phyloP scores from a whole-genome alignment of 1,140 invertebrate genomes.

The Gonioctena quinquepunctata region DNA sequence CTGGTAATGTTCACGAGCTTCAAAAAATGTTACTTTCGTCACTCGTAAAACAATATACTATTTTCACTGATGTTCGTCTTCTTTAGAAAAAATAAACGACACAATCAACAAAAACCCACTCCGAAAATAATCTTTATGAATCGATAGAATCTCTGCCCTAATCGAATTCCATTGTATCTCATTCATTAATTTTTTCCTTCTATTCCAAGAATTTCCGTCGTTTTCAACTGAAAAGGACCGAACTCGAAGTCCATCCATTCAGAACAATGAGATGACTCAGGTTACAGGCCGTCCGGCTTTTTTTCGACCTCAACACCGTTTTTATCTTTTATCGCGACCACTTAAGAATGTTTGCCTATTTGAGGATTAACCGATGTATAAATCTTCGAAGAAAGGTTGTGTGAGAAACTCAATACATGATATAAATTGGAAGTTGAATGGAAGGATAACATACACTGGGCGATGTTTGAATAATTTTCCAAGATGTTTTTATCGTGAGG shows the following conservation, averaged over 20 bases:
- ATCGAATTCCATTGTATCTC: background rate
- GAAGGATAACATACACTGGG: too few species aligned
- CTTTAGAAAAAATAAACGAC: too few species aligned
- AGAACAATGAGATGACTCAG: background rate
- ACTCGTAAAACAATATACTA: too few species aligned
- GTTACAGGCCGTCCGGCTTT: background rate
- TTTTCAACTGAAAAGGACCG: conserved; percentile 1
- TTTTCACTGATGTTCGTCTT: too few species aligned
- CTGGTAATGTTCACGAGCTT: too few species aligned
- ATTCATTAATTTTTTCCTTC: conserved; percentile 10
- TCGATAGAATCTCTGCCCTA: background rate
- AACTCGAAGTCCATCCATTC: background rate
- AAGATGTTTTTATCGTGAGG: too few species aligned
- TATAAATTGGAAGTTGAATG: background rate
- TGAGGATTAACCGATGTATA: conserved; percentile 4
- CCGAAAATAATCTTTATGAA: background rate
- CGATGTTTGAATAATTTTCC: too few species aligned
- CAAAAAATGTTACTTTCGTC: too few species aligned
- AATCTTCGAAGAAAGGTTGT: background rate
- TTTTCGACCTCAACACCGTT: background rate
- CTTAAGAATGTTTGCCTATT: conserved; percentile 14
- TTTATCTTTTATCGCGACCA: conserved; percentile 6
- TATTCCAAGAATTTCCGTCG: conserved; percentile 12
- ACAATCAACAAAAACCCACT: too few species aligned
- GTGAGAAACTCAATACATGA: background rate